A percentile compares a stretch with the other conserved stretches of the same genome.
phyloP scores from a whole-genome alignment of 2,888 invertebrate genomes.

The Cerceris ruficornis region DNA sequence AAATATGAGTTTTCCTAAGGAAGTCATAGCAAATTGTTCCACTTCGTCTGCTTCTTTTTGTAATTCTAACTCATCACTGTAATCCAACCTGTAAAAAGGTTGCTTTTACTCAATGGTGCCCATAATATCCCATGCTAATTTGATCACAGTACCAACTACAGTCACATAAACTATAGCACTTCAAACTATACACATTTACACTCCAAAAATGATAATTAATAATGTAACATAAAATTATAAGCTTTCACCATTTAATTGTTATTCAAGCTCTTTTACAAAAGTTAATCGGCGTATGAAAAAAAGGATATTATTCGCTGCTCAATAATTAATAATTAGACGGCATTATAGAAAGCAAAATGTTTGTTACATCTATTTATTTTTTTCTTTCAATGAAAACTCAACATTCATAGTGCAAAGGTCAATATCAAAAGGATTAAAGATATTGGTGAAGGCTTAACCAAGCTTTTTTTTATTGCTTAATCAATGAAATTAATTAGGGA shows the following conservation, averaged over 20 bases:
- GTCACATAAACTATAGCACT: not conserved
- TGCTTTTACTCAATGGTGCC: conserved; percentile 2
- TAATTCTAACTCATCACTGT: conserved; percentile 62
- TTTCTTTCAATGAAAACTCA: too few relatives aligned
- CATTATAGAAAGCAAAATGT: too few relatives aligned
- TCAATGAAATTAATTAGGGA: too few relatives aligned
- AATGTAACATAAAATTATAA: too few relatives aligned
- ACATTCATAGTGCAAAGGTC: not conserved
- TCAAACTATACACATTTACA: too few relatives aligned
- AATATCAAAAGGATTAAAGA: not conserved
- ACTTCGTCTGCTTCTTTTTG: conserved; percentile 64
- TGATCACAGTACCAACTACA: not conserved
- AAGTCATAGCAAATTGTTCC: conserved; percentile 77
- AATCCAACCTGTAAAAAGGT: conserved; percentile 55
- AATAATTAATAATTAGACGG: too few relatives aligned
- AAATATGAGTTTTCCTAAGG: conserved; percentile 77
- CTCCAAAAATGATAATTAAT: too few relatives aligned
- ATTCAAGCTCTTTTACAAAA: too few relatives aligned
- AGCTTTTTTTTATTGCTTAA: not conserved
- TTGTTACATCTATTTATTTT: too few relatives aligned
- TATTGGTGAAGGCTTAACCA: not conserved
- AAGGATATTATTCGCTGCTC: too few relatives aligned
- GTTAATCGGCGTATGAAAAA: too few relatives aligned
- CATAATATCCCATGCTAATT: not conserved
- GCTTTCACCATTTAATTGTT: too few relatives aligned